These are phyloP conservation scores for Ips nitidus DNA, from an alignment of 1,140 invertebrate genomes.

Conservation along the genomic window DNA sequence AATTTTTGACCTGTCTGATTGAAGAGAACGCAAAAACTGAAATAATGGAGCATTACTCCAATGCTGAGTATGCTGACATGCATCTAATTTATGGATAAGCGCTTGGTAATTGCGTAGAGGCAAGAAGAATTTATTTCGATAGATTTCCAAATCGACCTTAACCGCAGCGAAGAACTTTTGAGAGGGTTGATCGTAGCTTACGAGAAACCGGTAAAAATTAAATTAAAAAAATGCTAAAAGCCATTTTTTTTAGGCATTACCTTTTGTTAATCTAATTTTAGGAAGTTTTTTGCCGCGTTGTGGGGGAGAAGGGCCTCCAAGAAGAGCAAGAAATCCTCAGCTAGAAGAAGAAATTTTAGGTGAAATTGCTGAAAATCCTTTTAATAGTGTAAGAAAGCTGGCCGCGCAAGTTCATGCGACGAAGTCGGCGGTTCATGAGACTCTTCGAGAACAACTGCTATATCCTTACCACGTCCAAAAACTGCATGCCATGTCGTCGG, in stretches of 20 bases:
- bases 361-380: slow-evolving; percentile 10
- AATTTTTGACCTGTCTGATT: too few species aligned
- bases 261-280: too few species aligned
- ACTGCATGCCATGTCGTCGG: slow-evolving; percentile 26
- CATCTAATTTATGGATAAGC: not conserved
- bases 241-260: too few species aligned
- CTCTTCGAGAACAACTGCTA: slow-evolving; percentile 14
- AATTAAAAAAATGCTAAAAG: too few species aligned
- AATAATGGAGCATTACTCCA: too few species aligned
- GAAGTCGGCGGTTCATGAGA: slow-evolving; percentile 6
- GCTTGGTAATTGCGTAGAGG: not conserved
- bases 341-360: slow-evolving; percentile 10
- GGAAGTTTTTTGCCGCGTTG: not conserved
- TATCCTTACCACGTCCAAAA: slow-evolving; percentile 29
- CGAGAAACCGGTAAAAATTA: not conserved
- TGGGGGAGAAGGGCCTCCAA: not conserved
- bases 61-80: not conserved
- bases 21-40: too few species aligned
- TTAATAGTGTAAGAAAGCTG: slow-evolving; percentile 5
- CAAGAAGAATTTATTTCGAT: not conserved
- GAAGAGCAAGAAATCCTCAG: slow-evolving; percentile 17
- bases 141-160: not conserved
- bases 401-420: slow-evolving; percentile 1
- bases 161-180: not conserved
- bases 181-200: not conserved